Conservation (phyloP, 2,797 vertebrate species). For the Acrossocheilus fasciatus region DNA sequence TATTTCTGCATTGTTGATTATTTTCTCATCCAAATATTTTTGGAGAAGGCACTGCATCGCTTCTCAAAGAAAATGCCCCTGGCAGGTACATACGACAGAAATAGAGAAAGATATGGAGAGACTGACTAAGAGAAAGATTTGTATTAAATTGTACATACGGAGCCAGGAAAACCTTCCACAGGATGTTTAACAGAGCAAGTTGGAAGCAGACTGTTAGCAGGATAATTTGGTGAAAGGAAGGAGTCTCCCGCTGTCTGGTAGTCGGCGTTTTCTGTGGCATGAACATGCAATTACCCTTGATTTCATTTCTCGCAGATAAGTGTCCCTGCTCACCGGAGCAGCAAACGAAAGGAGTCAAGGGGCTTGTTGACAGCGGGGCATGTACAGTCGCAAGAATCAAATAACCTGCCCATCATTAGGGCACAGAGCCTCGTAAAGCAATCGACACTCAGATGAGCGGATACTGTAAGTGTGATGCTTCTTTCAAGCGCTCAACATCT, state of each 20-base stretch:
- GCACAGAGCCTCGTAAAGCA: neutral
- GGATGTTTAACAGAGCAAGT: conserved; percentile 61
- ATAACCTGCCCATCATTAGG: conserved; percentile 54
- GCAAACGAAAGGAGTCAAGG: conserved; percentile 71
- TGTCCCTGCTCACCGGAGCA: conserved; percentile 73
- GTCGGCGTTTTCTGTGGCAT: conserved; percentile 74
- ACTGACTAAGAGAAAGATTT: conserved; percentile 38
- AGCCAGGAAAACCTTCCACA: conserved; percentile 49
- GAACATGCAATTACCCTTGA: conserved; percentile 79
- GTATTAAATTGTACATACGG: conserved; percentile 51
- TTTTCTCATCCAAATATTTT: conserved; percentile 5
- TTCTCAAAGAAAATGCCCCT: neutral
- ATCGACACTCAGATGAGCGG: neutral
- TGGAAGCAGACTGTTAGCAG: conserved; percentile 69
- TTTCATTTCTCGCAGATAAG: conserved; percentile 74
- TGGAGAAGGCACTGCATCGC: neutral
- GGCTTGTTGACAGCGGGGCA: conserved; percentile 64
- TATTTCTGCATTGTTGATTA: conserved; percentile 22
- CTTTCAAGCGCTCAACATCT: conserved; percentile 22
- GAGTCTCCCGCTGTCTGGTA: conserved; percentile 74
- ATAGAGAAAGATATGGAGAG: conserved; percentile 6
- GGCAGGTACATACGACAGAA: neutral
- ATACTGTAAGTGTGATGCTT: neutral
- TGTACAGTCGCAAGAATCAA: conserved; percentile 67
- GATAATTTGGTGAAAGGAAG: conserved; percentile 73